Base-by-base conservation (phyloP, 2,888 invertebrate species). In the Platycheirus albimanus region DNA sequence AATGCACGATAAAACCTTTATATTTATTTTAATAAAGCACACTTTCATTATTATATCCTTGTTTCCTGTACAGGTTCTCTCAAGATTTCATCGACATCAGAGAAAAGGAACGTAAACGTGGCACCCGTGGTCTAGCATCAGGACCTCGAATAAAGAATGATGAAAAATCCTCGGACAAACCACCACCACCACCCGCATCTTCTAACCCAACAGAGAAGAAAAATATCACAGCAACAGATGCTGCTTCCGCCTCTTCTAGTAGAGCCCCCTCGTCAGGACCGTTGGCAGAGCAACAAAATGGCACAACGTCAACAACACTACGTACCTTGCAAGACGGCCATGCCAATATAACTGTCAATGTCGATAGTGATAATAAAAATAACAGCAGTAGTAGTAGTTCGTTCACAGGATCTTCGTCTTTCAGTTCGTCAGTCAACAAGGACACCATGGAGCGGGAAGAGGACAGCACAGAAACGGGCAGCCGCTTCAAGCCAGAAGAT, bases 1-100 rank as follows among this genome's bases (percentile, higher is more conserved):
- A 72, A 54, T 69, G 49, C 51, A 72, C 36, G 49, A 56, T 67
- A 74, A 45, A 52, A 63, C 63, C 54, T 71, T 56, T 70, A 78
- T 72, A 80, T 80, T 77, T 70, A 72, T 85, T 69, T 67, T 85
- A 81, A 66, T 69, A 80, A 77, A 76, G 66, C 54, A 63, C 69
- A 74, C 51, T 83, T 74, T 83, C 72, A 78, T 83, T 69, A 83
- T 17, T 45, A 45, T 78, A 76, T 33, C 58, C 61, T 66, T 75
- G 49, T 70, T 67, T 77, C 58, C 56, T 81, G 89, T 89, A 86
- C 92, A 97, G 96, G 91, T 99, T 99, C 90, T 95, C 98, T 1
- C 96, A 96, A 91, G 96, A 96, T 86, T 99, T 99, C 90, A 96
- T 99, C 80, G 99, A 99, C 91, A 94, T 97, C 69, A 93, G 97